Evolutionary conservation across 2,797 vertebrate genomes (phyloP).

Genomic region (Protosalanx chinensis): DNA sequence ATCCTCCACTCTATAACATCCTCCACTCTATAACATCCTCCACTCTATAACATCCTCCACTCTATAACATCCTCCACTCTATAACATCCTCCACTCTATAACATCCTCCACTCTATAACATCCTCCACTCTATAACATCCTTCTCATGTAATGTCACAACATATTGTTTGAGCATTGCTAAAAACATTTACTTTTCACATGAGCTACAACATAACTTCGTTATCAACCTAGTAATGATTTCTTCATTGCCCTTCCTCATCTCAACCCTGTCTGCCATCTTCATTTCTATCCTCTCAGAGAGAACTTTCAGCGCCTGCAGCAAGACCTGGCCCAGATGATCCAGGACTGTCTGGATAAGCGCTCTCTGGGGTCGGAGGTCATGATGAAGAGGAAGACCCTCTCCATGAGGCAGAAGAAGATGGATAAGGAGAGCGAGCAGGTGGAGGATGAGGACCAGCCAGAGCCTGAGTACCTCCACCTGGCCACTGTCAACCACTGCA

Average conservation of each 20-base stretch:
- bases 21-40: background rate
- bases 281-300: slow-evolving; percentile 70
- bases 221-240: too few relatives aligned
- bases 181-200: too few relatives aligned
- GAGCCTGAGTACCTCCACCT: slow-evolving; percentile 89
- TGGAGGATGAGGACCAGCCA: slow-evolving; percentile 72
- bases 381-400: slow-evolving; percentile 53
- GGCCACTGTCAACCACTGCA: slow-evolving; percentile 75
- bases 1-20: too few relatives aligned
- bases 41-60: too few relatives aligned
- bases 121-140: background rate
- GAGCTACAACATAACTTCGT: too few relatives aligned
- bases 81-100: background rate
- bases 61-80: too few relatives aligned
- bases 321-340: slow-evolving; percentile 88
- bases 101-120: too few relatives aligned
- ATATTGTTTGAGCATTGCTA: too few relatives aligned
- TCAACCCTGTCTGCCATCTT: background rate
- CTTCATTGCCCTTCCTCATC: too few relatives aligned
- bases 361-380: slow-evolving; percentile 42
- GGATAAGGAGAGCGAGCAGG: slow-evolving; percentile 42
- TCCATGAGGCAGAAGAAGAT: slow-evolving; percentile 68
- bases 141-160: background rate
- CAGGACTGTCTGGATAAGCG: slow-evolving; percentile 77
- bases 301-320: slow-evolving; percentile 87